These are phyloP conservation scores for Haliclystus octoradiatus DNA, from an alignment of 30 jellyfish, hydroid and myxozoan genomes.

Conservation along the genomic window DNA sequence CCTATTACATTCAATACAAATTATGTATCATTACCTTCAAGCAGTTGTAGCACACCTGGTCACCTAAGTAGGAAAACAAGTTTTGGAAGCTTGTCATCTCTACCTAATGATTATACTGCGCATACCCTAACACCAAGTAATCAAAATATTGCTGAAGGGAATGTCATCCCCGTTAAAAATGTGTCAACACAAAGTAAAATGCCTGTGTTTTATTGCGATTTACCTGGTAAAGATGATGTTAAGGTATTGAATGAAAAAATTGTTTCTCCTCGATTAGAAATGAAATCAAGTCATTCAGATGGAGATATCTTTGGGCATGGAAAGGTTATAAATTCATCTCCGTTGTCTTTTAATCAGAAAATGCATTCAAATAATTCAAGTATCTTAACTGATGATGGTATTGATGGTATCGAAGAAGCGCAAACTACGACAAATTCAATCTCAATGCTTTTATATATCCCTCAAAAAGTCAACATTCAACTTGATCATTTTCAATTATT, in stretches of 20 bases:
- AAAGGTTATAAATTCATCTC: background rate
- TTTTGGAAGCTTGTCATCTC: background rate
- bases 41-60: background rate
- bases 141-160: background rate
- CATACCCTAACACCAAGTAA: background rate
- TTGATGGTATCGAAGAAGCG: background rate
- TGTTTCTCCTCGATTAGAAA: background rate
- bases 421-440: constrained; percentile 2
- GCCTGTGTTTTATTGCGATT: background rate
- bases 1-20: constrained; percentile 13
- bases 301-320: background rate
- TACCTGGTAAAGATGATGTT: background rate
- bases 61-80: background rate
- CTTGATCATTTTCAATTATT: constrained; percentile 86
- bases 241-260: background rate
- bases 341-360: too few relatives aligned
- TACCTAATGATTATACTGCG: background rate
- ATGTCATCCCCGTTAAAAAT: background rate
- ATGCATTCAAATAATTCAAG: background rate
- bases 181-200: background rate
- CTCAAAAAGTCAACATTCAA: constrained; percentile 56
- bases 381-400: background rate
- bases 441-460: constrained; percentile 39
- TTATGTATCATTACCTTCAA: background rate
- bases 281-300: background rate